phyloP scores from a whole-genome alignment of 2,113 vertebrate species.

The Amphilophus citrinellus region DNA sequence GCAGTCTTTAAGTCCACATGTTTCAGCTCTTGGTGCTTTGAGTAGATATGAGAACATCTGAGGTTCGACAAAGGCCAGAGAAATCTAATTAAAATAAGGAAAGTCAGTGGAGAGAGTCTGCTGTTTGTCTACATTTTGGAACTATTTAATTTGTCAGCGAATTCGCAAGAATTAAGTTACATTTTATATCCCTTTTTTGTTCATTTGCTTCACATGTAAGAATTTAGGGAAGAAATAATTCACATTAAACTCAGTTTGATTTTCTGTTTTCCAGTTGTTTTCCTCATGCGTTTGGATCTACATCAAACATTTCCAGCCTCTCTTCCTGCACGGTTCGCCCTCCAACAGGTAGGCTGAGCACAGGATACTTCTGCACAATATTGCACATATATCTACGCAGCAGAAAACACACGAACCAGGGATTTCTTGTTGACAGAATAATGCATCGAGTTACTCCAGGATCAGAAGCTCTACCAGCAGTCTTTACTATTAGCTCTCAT shows the following conservation, averaged over 20 bases:
- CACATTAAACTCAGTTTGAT: background rate
- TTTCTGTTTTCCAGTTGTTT: background rate
- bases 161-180: background rate
- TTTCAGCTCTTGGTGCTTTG: background rate
- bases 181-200: too few species aligned
- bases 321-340: background rate
- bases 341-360: slow-evolving; percentile 35
- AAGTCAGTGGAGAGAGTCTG: background rate
- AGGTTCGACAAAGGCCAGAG: background rate
- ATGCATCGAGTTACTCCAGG: slow-evolving; percentile 36
- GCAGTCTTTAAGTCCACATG: background rate
- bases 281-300: background rate
- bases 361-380: slow-evolving; percentile 74
- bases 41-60: background rate
- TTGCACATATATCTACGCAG: slow-evolving; percentile 74
- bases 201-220: background rate
- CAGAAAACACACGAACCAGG: slow-evolving; percentile 57
- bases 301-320: background rate
- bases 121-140: background rate
- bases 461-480: slow-evolving; percentile 41
- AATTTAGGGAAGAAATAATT: background rate
- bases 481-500: slow-evolving; percentile 6
- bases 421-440: slow-evolving; percentile 60
- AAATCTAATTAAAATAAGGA: background rate
- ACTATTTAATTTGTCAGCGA: background rate